Percentiles rank a stretch among this genome's conserved stretches.
These are phyloP conservation scores for Eilema sororculum DNA, from an alignment of 2,888 invertebrate genomes.

Conservation along the genomic window DNA sequence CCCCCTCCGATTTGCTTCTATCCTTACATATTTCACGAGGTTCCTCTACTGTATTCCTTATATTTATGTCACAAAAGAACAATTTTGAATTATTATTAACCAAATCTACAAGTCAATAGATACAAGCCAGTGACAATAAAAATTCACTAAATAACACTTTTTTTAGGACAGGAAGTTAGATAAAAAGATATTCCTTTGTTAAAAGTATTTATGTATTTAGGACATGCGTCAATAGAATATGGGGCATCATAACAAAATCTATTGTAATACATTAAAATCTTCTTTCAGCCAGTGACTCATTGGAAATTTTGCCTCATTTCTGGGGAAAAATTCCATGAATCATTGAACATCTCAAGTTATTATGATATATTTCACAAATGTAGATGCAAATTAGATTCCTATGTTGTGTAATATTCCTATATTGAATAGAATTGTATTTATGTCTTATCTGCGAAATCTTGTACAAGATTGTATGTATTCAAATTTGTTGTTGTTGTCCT, in stretches of 20 bases:
- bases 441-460: neutral
- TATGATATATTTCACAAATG: neutral
- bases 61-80: neutral
- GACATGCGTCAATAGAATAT: neutral
- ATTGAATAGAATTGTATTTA: neutral
- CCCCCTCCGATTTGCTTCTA: too few species aligned
- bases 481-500: neutral
- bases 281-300: neutral
- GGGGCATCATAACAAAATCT: neutral
- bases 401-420: neutral
- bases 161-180: neutral
- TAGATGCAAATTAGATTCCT: neutral
- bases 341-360: neutral
- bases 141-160: neutral
- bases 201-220: neutral
- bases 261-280: constrained; percentile 1
- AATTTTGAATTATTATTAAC: too few species aligned
- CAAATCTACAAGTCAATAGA: neutral
- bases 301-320: neutral
- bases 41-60: neutral
- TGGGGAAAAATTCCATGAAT: neutral
- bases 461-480: neutral
- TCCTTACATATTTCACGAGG: too few species aligned
- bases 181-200: neutral
- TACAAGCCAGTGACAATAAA: neutral